Conservation (phyloP, 2,888 invertebrate species). For the Spilarctia lutea region DNA sequence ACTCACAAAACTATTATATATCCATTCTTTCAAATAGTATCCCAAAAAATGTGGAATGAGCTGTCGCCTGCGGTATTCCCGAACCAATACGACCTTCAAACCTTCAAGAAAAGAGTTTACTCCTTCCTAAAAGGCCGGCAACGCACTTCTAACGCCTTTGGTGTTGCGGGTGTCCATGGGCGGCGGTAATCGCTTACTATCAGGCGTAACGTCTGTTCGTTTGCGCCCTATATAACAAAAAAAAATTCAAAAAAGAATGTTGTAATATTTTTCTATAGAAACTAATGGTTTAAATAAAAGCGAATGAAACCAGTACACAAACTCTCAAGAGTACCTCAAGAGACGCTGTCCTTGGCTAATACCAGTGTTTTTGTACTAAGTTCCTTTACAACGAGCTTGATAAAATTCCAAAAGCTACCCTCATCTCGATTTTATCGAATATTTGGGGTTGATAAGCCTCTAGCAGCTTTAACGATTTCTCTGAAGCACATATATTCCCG, state of each 20-base stretch:
- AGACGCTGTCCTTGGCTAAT: not conserved
- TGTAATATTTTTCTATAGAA: not conserved
- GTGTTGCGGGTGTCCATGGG: too few relatives aligned
- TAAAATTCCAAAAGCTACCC: conserved; percentile 4
- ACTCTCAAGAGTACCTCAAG: not conserved
- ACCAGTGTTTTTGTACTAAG: not conserved
- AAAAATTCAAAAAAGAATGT: too few relatives aligned
- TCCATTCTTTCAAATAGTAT: not conserved
- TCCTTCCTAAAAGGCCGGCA: too few relatives aligned
- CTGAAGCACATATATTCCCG: conserved; percentile 7
- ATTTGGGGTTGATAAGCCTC: conserved; percentile 13
- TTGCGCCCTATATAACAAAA: too few relatives aligned
- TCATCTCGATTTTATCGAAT: conserved; percentile 12
- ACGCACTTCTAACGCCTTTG: too few relatives aligned
- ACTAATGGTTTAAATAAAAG: not conserved
- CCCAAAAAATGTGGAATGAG: too few relatives aligned
- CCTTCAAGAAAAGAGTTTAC: too few relatives aligned
- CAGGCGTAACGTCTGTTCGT: too few relatives aligned
- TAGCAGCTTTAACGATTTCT: conserved; percentile 10
- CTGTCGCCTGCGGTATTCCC: too few relatives aligned
- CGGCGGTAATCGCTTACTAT: too few relatives aligned
- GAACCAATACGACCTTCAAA: too few relatives aligned
- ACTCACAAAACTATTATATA: not conserved
- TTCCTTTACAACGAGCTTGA: not conserved
- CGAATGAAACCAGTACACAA: not conserved